These are phyloP conservation scores for Scrobipalpa atriplicella DNA, from an alignment of 2,888 invertebrate genomes.

Conservation along the genomic window DNA sequence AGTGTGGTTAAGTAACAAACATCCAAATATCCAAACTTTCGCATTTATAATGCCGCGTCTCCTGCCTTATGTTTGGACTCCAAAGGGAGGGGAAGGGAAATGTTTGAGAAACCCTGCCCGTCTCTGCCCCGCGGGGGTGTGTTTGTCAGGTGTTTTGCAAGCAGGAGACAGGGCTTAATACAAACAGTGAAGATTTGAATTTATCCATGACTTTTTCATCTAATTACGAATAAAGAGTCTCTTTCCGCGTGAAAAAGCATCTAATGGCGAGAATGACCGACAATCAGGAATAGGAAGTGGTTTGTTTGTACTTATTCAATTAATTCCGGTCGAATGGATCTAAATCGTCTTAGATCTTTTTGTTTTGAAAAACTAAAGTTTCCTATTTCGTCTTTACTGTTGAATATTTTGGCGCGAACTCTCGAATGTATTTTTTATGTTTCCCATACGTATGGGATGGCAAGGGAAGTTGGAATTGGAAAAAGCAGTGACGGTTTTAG, in stretches of 20 bases:
- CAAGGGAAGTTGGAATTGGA: neutral
- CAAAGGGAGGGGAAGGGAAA: no score
- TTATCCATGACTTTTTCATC: neutral
- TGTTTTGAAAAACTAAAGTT: constrained; percentile 3
- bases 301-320: constrained; percentile 36
- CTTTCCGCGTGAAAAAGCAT: constrained; percentile 22
- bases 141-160: no score
- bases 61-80: no score
- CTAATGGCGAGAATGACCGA: constrained; percentile 26
- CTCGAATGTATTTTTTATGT: neutral
- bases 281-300: constrained; percentile 41
- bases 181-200: no score
- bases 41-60: no score
- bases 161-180: no score
- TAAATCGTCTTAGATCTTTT: constrained; percentile 27
- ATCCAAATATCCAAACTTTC: no score
- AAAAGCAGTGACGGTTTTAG: neutral
- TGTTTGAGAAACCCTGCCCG: no score
- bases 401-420: neutral
- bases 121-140: no score
- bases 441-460: no score
- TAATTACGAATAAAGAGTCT: neutral
- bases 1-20: no score
- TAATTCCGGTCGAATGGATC: constrained; percentile 37
- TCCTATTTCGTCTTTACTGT: constrained; percentile 1